phyloP scores from a whole-genome alignment of 2,888 invertebrate species.

The Apocheima hispidaria region DNA sequence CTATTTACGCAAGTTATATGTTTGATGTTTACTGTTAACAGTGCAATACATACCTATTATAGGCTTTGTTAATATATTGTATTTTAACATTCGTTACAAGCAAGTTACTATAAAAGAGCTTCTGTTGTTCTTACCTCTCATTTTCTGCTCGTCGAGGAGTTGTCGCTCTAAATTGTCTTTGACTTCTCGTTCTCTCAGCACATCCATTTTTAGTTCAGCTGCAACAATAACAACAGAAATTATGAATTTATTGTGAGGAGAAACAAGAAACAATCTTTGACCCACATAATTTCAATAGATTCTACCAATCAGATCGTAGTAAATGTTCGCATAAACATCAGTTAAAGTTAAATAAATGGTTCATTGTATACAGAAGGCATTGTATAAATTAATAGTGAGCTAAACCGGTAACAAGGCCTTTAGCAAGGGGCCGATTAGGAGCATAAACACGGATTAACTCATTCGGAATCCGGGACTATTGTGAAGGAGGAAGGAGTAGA shows the following conservation, averaged over 20 bases:
- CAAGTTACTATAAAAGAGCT: not conserved
- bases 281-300: conserved; percentile 45
- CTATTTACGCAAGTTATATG: conserved; percentile 52
- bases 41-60: conserved; percentile 31
- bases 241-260: not conserved
- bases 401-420: conserved; percentile 81
- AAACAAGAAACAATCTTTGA: conserved; percentile 27
- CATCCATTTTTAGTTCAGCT: conserved; percentile 99
- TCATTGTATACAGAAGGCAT: conserved; percentile 76
- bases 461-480: conserved; percentile 82
- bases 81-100: not conserved
- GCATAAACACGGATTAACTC: conserved; percentile 86
- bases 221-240: conserved; percentile 76
- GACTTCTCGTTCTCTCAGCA: conserved; percentile 96
- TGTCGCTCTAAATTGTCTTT: conserved; percentile 97
- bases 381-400: conserved; percentile 81
- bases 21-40: conserved; percentile 45
- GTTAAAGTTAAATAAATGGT: conserved; percentile 73
- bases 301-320: conserved; percentile 56
- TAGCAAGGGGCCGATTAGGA: conserved; percentile 83
- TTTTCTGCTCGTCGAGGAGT: conserved; percentile 96
- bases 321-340: conserved; percentile 65
- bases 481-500: conserved; percentile 85
- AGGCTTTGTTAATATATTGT: not conserved
- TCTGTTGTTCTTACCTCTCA: conserved; percentile 91